Evolutionary conservation across 2,888 invertebrate genomes (phyloP), one percentile per base, ranked within the genome.

Genomic region (Phortica magna): DNA sequence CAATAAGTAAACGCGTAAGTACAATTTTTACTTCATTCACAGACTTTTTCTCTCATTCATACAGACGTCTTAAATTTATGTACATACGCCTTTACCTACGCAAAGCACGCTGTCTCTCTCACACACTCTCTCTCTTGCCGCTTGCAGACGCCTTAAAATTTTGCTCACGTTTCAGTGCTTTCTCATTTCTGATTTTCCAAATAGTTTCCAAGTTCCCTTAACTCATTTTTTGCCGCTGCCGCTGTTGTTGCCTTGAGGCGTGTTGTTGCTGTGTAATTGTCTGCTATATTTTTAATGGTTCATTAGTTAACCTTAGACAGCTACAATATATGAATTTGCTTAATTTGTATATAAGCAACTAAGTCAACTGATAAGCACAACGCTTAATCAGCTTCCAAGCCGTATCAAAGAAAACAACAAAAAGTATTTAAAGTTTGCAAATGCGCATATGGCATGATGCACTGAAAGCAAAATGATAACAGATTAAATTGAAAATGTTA

Each of bases 81-180:
- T 42, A n/a, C 7, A 9, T 43, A 10, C 17, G 7, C 43, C 39
- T 43, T 43, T 2, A 1, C 6, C 48, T 65, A n/a, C 31, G 14
- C n/a, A 7, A 68, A 12, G 9, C 68, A 14, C 48, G 19, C 68
- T 68, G 9, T 39, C 41, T 64, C 19, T 17, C 57, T 59, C 19
- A 4, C 39, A 41, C 9, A 14, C 41, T 65, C 17, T 39, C 41
- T 65, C 17, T 39, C 14, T 65, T 31, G 65, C 39, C 31, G 0
- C 12, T 71, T 0, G 19, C 10, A 22, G 61, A 1, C 19, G 14
- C 70, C 53, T 53, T 14, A 10, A 19, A 6, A 71, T 43, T 53
- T 71, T 71, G 22, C n/a, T n/a, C 70, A 71, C 70, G 70, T 55
- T 71, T 71, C 22, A 5, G 19, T 17, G 17, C 10, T 68, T 68